Conservation (phyloP, 2,888 invertebrate genomes). For the Caradrina clavipalpis region DNA sequence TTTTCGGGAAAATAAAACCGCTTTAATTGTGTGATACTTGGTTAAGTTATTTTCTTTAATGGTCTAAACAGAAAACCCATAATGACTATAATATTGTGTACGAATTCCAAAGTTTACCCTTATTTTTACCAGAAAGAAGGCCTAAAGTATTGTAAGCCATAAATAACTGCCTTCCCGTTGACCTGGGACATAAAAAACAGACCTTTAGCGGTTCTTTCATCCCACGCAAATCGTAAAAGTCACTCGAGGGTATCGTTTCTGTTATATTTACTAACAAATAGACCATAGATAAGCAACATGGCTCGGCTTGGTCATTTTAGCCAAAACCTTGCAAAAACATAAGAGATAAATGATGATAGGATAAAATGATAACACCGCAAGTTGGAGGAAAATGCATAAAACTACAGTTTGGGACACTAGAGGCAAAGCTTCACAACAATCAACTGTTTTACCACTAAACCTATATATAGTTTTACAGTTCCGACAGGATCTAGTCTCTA, state of each 20-base stretch:
- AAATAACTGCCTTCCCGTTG: constrained; percentile 46
- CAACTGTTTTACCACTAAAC: neutral
- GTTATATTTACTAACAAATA: constrained; percentile 36
- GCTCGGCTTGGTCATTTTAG: neutral
- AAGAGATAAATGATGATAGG: neutral
- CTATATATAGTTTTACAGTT: neutral
- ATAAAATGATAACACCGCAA: neutral
- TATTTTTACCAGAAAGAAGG: constrained; percentile 11
- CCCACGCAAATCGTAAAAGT: constrained; percentile 45
- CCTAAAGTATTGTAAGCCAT: constrained; percentile 27
- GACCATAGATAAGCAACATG: constrained; percentile 18
- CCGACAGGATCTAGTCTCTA: neutral
- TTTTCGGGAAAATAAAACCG: neutral
- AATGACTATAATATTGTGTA: neutral
- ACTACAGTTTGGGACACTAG: no score
- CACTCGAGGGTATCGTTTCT: constrained; percentile 45
- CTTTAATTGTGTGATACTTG: neutral
- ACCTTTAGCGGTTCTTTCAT: constrained; percentile 21
- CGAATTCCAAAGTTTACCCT: constrained; percentile 1
- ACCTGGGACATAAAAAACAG: constrained; percentile 42
- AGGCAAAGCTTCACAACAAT: neutral
- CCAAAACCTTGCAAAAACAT: neutral
- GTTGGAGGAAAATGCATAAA: neutral
- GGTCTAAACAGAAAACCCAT: neutral
- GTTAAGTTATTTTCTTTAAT: neutral